Base-by-base conservation (phyloP, 2,113 vertebrate genomes). In the Pterophyllum scalare region DNA sequence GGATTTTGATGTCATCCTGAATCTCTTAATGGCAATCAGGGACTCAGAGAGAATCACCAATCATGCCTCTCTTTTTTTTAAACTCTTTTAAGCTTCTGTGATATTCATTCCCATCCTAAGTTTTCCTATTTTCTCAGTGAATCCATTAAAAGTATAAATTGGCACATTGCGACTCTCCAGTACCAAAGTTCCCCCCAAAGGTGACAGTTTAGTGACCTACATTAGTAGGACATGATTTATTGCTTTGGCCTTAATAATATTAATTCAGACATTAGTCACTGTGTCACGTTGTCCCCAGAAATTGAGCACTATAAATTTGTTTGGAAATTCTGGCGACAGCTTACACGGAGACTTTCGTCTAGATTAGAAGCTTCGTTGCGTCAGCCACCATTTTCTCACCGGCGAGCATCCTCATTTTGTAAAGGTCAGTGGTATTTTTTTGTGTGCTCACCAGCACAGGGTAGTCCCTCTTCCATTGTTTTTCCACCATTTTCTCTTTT, bases 221-320 rank as follows among this genome's bases (percentile, higher is more conserved):
- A 88, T 86, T 77, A 87, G 78, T 6, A 61, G 3, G 5, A 28
- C 15, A 1, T 89, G 88, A 91, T 88, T 90, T 75, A 92, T 78
- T 70, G 77, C 87, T 67, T 65, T 84, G 85, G 87, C 80, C 89
- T 87, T 89, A 81, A 78, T 78, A 79, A 64, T 81, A 59, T 82
- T 90, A 76, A 56, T 83, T 81, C 20, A 17, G 40, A 61, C 77
- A 90, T 89, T 80, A 80, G 78, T 87, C 87, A 84, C 40, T 3
- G 3, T 28, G 28, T 87, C 78, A 82, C 80, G 58, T 75, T 43
- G 75, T 87, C 80, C 82, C 82, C 52, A 59, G 78, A 88, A 60
- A 86, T 64, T 20, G 9, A 81, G 72, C 7, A 0, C 58, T n/a
- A 4, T 58, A 56, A 84, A 83, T 83, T 80, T 62, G 56, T 9